Percentiles rank a stretch among this genome's conserved stretches.
These are phyloP conservation scores for Murina feae DNA, from an alignment of 2,113 vertebrate genomes.

Conservation along the genomic window DNA sequence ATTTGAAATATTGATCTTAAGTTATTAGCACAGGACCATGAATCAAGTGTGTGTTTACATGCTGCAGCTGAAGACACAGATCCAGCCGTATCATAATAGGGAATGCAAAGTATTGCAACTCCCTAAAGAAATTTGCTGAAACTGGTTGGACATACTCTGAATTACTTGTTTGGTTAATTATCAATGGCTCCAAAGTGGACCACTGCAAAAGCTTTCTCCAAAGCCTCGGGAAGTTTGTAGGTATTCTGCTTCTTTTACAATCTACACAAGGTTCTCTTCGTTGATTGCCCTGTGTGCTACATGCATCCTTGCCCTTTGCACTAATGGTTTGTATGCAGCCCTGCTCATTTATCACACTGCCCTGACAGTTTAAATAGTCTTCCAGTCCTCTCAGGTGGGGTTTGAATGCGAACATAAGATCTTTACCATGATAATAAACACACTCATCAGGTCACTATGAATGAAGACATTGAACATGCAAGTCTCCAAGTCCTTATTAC, in stretches of 20 bases:
- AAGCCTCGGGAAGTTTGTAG: slow-evolving; percentile 70
- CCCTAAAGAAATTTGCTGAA: slow-evolving; percentile 67
- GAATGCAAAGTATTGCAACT: slow-evolving; percentile 64
- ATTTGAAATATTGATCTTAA: slow-evolving; percentile 44
- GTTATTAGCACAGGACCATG: neutral
- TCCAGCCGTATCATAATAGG: slow-evolving; percentile 41
- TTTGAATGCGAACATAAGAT: slow-evolving; percentile 24
- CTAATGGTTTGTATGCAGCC: neutral
- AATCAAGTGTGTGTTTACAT: neutral
- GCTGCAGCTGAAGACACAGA: slow-evolving; percentile 49
- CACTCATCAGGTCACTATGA: neutral
- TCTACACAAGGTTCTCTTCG: slow-evolving; percentile 72
- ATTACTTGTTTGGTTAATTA: slow-evolving; percentile 78
- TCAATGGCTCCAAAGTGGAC: slow-evolving; percentile 71
- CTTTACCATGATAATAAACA: slow-evolving; percentile 11
- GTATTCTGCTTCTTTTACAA: slow-evolving; percentile 64
- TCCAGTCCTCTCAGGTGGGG: neutral
- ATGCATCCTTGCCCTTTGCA: slow-evolving; percentile 53
- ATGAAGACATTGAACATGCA: neutral
- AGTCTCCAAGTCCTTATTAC: slow-evolving; percentile 45
- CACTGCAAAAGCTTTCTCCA: slow-evolving; percentile 74
- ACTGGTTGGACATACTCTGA: slow-evolving; percentile 61
- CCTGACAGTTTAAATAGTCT: slow-evolving; percentile 5
- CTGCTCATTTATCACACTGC: neutral
- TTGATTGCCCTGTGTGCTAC: slow-evolving; percentile 52